phyloP scores from a whole-genome alignment of 1,140 invertebrate species.

The Thaumetopoea pityocampa region DNA sequence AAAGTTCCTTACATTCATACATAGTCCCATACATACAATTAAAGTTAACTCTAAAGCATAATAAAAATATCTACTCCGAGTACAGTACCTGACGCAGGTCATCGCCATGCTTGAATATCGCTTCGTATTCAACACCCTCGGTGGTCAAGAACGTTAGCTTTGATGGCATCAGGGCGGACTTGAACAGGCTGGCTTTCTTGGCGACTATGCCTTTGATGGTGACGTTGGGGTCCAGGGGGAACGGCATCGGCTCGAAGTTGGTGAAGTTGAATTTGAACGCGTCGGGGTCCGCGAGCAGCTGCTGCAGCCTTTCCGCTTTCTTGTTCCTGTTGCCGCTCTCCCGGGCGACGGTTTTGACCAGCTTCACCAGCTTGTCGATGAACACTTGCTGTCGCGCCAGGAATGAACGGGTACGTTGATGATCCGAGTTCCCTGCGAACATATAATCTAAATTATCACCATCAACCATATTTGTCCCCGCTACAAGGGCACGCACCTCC shows the following conservation, averaged over 20 bases:
- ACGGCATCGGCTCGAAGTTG: conserved; percentile 93
- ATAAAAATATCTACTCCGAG: no score
- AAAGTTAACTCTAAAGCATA: no score
- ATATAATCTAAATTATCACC: no score
- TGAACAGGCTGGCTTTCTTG: conserved; percentile 94
- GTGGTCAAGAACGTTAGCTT: conserved; percentile 93
- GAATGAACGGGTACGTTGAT: conserved; percentile 82
- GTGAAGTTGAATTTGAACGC: conserved; percentile 92
- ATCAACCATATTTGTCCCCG: no score
- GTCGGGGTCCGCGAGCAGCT: conserved; percentile 87
- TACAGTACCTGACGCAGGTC: conserved; percentile 99
- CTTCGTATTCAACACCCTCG: conserved; percentile 91
- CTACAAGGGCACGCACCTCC: no score
- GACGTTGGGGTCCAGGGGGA: conserved; percentile 95
- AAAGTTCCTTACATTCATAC: no score
- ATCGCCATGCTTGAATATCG: conserved; percentile 99
- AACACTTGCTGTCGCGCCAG: conserved; percentile 91
- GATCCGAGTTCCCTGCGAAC: conserved; percentile 82
- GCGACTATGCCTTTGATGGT: conserved; percentile 93
- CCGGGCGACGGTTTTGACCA: conserved; percentile 93
- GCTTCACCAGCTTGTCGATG: conserved; percentile 91
- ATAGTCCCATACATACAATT: no score
- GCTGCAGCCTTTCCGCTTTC: conserved; percentile 92
- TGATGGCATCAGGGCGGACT: conserved; percentile 98
- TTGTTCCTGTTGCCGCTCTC: conserved; percentile 95